Base-by-base conservation (phyloP, 1,140 invertebrate genomes). In the Zaprionus kolodkinae region DNA sequence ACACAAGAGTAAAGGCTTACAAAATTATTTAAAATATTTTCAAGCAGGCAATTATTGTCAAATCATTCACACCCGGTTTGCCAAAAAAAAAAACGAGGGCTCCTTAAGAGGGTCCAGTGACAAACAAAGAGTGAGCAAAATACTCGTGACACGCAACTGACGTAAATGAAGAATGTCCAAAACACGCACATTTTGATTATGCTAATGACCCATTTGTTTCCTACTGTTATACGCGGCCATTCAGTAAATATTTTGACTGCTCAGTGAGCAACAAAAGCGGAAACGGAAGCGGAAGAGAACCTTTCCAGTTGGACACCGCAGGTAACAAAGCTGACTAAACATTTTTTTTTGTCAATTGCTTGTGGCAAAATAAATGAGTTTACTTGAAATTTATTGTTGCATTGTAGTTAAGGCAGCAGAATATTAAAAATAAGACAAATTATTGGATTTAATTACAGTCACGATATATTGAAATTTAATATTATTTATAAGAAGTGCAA, bases 141-240 rank as follows among this genome's bases (percentile, higher is more conserved):
- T 59, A 50, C 55, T 55, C 25, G 27, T 45, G 65, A 62, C 84
- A 87, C 84, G 83, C 83, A 77, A 86, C 72, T 71, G 59, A 76
- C 15, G 55, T 50, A 68, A 35, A 9, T 6, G 60, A 65, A 62
- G 67, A 66, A 82, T 59, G 64, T 15, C 40, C 81, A 60, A 76
- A 79, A 82, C 82, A 86, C 82, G 84, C 84, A 87, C 77, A 79
- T 80, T 76, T 82, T 88, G 77, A 88, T 88, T 87, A 87, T 87
- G 84, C 84, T 87, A 87, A 87, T 87, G 84, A 82, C 74, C 78
- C 67, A 72, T 57, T 66, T 43, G 52, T 65, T 73, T 73, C 57
- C 63, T 78, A 35, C 27, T 35, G 55, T 6, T 50, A 50, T 25
- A 21, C n/a, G 7, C n/a, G 35, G 68, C 62, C 59, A 78, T 45